phyloP scores from a whole-genome alignment of 2,888 invertebrate genomes.

The Scelioninae gen. 1 region DNA sequence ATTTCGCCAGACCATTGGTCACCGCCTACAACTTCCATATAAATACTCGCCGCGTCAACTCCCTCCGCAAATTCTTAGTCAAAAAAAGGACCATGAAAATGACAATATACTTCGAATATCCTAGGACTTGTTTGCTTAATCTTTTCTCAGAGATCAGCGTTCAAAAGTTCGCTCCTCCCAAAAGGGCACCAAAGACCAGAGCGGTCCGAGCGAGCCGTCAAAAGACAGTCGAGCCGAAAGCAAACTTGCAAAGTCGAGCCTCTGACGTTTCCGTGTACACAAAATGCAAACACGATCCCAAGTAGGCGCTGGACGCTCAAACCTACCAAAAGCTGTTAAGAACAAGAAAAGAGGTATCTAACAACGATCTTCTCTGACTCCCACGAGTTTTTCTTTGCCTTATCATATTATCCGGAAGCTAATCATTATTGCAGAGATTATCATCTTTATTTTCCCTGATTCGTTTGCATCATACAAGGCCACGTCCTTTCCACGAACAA shows the following conservation, averaged over 20 bases:
- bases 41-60: not conserved
- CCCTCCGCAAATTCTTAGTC: conserved; percentile 2
- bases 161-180: conserved; percentile 25
- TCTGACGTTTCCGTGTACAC: conserved; percentile 78
- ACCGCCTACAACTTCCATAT: conserved; percentile 16
- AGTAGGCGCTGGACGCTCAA: conserved; percentile 28
- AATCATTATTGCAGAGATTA: conserved; percentile 66
- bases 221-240: conserved; percentile 69
- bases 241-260: conserved; percentile 74
- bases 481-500: conserved; percentile 52
- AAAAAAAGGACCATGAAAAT: conserved; percentile 36
- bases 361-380: conserved; percentile 43
- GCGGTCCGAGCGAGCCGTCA: conserved; percentile 36
- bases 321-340: conserved; percentile 32
- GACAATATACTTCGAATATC: conserved; percentile 39
- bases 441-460: conserved; percentile 64
- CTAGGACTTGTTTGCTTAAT: conserved; percentile 59
- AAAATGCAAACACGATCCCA: conserved; percentile 73
- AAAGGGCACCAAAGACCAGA: conserved; percentile 30
- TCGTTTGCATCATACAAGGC: conserved; percentile 59
- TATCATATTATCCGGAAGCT: conserved; percentile 63
- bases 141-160: conserved; percentile 66
- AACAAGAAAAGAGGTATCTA: not conserved
- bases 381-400: conserved; percentile 54
- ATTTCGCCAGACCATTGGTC: conserved; percentile 16